Evolutionary conservation across 2,797 vertebrate genomes (phyloP), one percentile per base, ranked within the genome.

Genomic region (Emys orbicularis): DNA sequence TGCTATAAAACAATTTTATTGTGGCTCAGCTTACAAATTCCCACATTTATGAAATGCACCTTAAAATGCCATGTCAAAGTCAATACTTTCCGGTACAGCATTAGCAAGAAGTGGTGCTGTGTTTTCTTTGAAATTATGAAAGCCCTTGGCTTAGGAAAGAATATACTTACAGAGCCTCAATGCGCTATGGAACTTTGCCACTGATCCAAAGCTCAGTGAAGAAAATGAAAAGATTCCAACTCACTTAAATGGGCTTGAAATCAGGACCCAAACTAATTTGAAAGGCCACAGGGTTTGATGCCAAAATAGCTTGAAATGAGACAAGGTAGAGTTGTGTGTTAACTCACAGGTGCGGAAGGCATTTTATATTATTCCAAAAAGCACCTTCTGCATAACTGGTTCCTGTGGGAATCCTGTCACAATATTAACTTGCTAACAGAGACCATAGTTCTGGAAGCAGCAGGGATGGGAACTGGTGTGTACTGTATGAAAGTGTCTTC

Each of bases 1-100:
- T 87, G 23, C 59, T 85, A 79, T 81, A 81, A 91, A 87, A 56
- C 12, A 81, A 90, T 81, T 83, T 57, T 65, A 34, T n/a, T 83
- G 19, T 31, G 79, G 23, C n/a, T 96, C 93, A 94, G 72, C 91
- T 95, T 93, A 86, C 44, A 53, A 79, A 1, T 90, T 83, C 25
- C 54, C 87, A 41, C 82, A 10, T 84, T 88, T 90, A 87, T 41
- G 85, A 68, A 80, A 49, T 27, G 13, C 74, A 56, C 52, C 76
- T 87, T 52, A 76, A 65, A n/a, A 79, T 56, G 84, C 27, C 5
- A n/a, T 52, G 23, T 92, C 88, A 92, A 92, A 93, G 49, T 61
- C 53, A 92, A 80, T 94, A 89, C 79, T 79, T 81, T 6, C 12
- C 23, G n/a, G 81, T 90, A 47, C 6, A 79, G 59, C 44, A 61